phyloP scores from a whole-genome alignment of 2,797 vertebrate genomes.

The Diceros bicornis region DNA sequence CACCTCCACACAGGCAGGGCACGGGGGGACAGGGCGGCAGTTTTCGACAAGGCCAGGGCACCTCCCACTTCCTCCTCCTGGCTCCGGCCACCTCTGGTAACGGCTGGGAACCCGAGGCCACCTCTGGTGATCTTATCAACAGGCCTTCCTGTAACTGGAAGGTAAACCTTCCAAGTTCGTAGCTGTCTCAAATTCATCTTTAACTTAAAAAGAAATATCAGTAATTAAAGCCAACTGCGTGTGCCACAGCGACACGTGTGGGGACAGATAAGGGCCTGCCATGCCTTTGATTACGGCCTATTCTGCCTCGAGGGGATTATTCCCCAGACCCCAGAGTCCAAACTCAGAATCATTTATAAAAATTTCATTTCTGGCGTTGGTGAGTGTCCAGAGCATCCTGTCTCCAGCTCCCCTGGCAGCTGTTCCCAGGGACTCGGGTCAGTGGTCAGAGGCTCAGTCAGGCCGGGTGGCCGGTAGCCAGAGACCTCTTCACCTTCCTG shows the following conservation, averaged over 20 bases:
- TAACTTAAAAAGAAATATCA: slow-evolving; percentile 74
- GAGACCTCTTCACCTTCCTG: background rate
- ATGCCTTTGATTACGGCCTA: background rate
- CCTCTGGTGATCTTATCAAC: slow-evolving; percentile 50
- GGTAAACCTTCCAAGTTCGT: slow-evolving; percentile 46
- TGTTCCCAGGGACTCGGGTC: background rate
- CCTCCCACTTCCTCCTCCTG: rapidly evolving
- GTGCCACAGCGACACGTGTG: background rate
- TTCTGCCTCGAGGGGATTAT: background rate
- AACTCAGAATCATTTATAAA: slow-evolving; percentile 65
- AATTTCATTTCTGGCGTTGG: slow-evolving; percentile 41
- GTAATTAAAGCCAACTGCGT: slow-evolving; percentile 54
- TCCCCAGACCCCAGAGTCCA: slow-evolving; percentile 54
- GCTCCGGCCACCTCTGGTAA: background rate
- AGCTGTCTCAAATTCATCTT: slow-evolving; percentile 74
- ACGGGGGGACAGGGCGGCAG: rapidly evolving
- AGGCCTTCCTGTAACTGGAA: slow-evolving; percentile 66
- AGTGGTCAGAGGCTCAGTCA: background rate
- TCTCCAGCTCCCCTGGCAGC: rapidly evolving
- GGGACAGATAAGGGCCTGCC: slow-evolving; percentile 14
- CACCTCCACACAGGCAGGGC: rapidly evolving
- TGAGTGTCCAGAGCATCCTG: background rate
- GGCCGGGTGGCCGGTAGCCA: background rate
- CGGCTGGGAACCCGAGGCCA: rapidly evolving
- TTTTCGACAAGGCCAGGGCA: rapidly evolving